Evolutionary conservation across 2,888 invertebrate species (phyloP).

Genomic region (Megalurothrips usitatus): DNA sequence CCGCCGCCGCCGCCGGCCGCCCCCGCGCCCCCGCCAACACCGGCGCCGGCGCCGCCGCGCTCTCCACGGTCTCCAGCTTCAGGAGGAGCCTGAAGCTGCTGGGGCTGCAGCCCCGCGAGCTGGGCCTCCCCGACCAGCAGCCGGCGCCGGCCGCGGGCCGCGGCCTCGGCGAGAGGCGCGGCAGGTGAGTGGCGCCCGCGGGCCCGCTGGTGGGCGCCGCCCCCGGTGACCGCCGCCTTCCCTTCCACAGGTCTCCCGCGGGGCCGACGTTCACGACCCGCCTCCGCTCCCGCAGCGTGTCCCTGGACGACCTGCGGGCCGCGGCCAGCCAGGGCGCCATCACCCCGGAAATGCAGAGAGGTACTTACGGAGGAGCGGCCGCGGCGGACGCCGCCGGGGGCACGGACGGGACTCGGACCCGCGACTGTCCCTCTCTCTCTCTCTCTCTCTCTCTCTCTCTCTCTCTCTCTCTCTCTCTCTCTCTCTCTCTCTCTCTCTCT

Average conservation of each 20-base stretch:
- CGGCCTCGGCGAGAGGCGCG: not conserved
- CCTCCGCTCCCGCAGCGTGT: slow-evolving; percentile 37
- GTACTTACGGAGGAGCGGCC: not conserved
- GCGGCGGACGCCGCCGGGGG: not conserved
- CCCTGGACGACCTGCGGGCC: slow-evolving; percentile 37
- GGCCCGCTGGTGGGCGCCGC: not conserved
- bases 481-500: not conserved
- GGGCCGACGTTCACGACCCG: slow-evolving; percentile 36
- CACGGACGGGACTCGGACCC: not conserved
- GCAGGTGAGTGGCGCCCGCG: not conserved
- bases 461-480: not conserved
- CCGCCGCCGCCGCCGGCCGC: not conserved
- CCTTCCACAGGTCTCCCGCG: not conserved
- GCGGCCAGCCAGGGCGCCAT: slow-evolving; percentile 35
- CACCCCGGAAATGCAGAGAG: not conserved
- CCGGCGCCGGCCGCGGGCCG: not conserved
- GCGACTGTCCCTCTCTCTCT: not conserved
- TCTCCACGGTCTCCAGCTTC: slow-evolving; percentile 32
- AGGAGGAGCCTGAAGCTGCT: slow-evolving; percentile 39
- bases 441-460: not conserved
- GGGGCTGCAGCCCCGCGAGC: slow-evolving; percentile 38
- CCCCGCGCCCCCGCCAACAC: not conserved
- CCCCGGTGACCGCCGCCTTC: not conserved
- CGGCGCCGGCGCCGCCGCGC: not conserved
- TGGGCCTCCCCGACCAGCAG: slow-evolving; percentile 32